These are phyloP conservation scores for Psix sp. DNA, from an alignment of 1,140 invertebrate genomes.

Conservation along the genomic window DNA sequence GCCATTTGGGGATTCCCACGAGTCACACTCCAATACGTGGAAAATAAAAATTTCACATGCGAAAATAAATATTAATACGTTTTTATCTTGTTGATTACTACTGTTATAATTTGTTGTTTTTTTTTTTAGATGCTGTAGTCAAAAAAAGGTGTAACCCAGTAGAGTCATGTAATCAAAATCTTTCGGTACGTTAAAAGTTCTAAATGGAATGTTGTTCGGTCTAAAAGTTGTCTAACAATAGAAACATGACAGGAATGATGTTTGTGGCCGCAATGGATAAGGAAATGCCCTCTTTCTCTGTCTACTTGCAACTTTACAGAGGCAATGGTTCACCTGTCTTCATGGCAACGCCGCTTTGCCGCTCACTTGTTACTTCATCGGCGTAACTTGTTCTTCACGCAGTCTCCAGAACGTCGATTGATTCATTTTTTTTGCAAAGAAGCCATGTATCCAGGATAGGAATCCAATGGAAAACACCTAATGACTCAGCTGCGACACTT, in stretches of 20 bases:
- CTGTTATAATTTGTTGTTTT: too few relatives aligned
- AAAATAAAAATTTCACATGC: background rate
- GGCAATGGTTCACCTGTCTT: slow-evolving; percentile 75
- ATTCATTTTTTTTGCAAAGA: slow-evolving; percentile 65
- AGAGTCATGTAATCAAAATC: too few relatives aligned
- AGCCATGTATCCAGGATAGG: slow-evolving; percentile 5
- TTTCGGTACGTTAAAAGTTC: too few relatives aligned
- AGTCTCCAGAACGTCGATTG: slow-evolving; percentile 67
- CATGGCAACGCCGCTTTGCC: slow-evolving; percentile 76
- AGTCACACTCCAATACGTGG: slow-evolving; percentile 1
- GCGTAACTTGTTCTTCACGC: slow-evolving; percentile 71
- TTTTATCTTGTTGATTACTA: too few relatives aligned
- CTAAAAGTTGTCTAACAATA: too few relatives aligned
- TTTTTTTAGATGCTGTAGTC: too few relatives aligned
- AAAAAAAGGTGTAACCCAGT: too few relatives aligned
- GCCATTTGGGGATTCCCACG: slow-evolving; percentile 28
- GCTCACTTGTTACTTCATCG: slow-evolving; percentile 77
- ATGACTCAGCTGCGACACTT: background rate
- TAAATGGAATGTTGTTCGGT: too few relatives aligned
- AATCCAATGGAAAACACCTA: background rate
- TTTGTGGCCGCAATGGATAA: too few relatives aligned
- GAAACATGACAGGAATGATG: too few relatives aligned
- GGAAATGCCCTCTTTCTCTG: slow-evolving; percentile 17
- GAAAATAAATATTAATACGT: too few relatives aligned
- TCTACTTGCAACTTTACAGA: slow-evolving; percentile 22